Base-by-base conservation (phyloP, 1,140 invertebrate genomes). In the Solenopsis fugax region DNA sequence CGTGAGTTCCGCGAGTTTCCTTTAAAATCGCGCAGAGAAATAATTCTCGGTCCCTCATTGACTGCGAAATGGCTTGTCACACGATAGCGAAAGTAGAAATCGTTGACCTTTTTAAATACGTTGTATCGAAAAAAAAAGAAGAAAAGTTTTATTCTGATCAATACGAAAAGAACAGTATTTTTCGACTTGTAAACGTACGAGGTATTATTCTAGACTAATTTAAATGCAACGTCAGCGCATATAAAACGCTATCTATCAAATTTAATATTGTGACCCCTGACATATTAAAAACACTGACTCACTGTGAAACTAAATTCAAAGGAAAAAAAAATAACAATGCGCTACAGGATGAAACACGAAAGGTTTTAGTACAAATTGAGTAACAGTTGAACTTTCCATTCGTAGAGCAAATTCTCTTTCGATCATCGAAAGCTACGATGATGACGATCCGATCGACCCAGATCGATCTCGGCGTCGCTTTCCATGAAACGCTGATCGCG, bases 301-400 rank as follows among this genome's bases (percentile, higher is more conserved):
- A 21, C 10, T 18, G 65, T 1, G 5, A 48, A 48, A 48, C 21
- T 69, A 10, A 71, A 29, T 71, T 71, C 16, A 29, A 29, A 71
- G 52, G 48, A 69, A 7, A 29, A 56, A 77, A 62, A 77, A 62
- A 41, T 21, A 37, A 48, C 37, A n/a, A 24, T 29, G 34, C 60
- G 41, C n/a, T n/a, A 34, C 12, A 34, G 6, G 12, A 13, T 58
- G n/a, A 78, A 52, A 12, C 29, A 21, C n/a, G 13, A 52, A 21
- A 67, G 4, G 29, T 52, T 65, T 37, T 69, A 13, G 4, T 24
- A 18, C 37, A 41, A 60, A 72, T 9, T 54, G 16, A 81, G 69
- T 72, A 72, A 73, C 37, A 10, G 24, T 60, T 37, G 6, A 80
- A n/a, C 52, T 56, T 81, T 56, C 16, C 21, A 24, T 58, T n/a